These are phyloP conservation scores for Gymnorhina tibicen DNA, from an alignment of 2,113 vertebrate species.

Conservation along the genomic window DNA sequence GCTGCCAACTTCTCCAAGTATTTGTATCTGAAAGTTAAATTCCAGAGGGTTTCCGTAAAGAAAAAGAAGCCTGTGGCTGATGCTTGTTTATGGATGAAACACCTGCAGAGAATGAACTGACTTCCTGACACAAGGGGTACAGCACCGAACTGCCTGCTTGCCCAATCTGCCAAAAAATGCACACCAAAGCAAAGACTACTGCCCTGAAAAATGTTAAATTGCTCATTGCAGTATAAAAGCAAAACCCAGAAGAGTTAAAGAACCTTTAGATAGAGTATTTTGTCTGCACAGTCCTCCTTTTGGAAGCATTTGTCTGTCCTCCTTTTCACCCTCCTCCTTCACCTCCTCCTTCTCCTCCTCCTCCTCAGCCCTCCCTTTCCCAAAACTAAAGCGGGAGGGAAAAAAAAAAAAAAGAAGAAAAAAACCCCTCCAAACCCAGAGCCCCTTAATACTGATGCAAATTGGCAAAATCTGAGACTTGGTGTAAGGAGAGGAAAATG, in stretches of 20 bases:
- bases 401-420: background rate
- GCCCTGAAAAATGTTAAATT: conserved; percentile 51
- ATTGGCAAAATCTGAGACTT: conserved; percentile 27
- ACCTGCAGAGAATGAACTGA: conserved; percentile 71
- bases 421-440: background rate
- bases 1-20: conserved; percentile 87
- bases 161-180: conserved; percentile 24
- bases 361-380: background rate
- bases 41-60: conserved; percentile 80
- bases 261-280: background rate
- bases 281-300: conserved; percentile 43
- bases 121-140: conserved; percentile 58
- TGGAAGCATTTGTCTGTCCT: conserved; percentile 40
- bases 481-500: conserved; percentile 41
- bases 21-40: conserved; percentile 90
- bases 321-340: conserved; percentile 11
- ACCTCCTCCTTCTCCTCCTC: background rate
- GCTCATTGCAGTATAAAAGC: conserved; percentile 53
- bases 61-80: conserved; percentile 68
- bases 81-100: conserved; percentile 75
- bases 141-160: conserved; percentile 38
- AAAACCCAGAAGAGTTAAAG: conserved; percentile 29
- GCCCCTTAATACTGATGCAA: conserved; percentile 18
- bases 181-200: conserved; percentile 30
- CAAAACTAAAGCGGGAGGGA: background rate